phyloP scores from a whole-genome alignment of 2,888 invertebrate species.

The Mythimna pallens region DNA sequence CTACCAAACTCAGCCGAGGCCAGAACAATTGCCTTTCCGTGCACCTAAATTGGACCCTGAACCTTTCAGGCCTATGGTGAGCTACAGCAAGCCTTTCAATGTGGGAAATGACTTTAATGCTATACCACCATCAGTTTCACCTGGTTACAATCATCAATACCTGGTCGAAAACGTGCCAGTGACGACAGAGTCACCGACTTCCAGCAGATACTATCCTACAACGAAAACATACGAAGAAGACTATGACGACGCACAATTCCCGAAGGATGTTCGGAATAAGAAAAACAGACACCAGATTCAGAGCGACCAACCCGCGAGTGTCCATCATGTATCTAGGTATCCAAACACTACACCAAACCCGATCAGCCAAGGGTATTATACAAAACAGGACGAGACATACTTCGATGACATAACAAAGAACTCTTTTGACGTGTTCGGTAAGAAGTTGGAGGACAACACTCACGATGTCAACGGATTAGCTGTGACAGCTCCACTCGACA shows the following conservation, averaged over 20 bases:
- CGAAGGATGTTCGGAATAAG: conserved; percentile 77
- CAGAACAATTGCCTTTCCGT: conserved; percentile 85
- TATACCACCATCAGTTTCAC: conserved; percentile 82
- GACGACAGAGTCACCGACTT: conserved; percentile 88
- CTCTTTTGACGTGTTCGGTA: conserved; percentile 94
- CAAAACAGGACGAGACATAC: conserved; percentile 92
- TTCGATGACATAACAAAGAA: conserved; percentile 94
- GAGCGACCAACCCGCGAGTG: conserved; percentile 79
- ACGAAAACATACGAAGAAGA: conserved; percentile 86
- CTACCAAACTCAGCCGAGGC: conserved; percentile 91
- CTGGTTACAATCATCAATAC: conserved; percentile 85
- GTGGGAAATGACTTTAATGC: conserved; percentile 85
- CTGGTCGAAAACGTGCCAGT: conserved; percentile 86
- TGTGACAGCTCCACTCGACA: conserved; percentile 86
- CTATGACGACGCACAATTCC: conserved; percentile 80
- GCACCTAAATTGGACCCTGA: conserved; percentile 90
- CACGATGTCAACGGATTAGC: conserved; percentile 86
- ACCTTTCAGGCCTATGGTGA: conserved; percentile 92
- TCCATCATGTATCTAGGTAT: conserved; percentile 77
- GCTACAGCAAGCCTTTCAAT: conserved; percentile 89
- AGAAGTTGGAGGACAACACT: conserved; percentile 91
- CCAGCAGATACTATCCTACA: conserved; percentile 88
- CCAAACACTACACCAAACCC: conserved; percentile 90
- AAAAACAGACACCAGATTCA: conserved; percentile 81
- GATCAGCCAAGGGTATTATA: conserved; percentile 92